Evolutionary conservation across 2,113 vertebrate genomes (phyloP), one percentile per base, ranked within the genome.

Genomic region (Charadrius vociferus): DNA sequence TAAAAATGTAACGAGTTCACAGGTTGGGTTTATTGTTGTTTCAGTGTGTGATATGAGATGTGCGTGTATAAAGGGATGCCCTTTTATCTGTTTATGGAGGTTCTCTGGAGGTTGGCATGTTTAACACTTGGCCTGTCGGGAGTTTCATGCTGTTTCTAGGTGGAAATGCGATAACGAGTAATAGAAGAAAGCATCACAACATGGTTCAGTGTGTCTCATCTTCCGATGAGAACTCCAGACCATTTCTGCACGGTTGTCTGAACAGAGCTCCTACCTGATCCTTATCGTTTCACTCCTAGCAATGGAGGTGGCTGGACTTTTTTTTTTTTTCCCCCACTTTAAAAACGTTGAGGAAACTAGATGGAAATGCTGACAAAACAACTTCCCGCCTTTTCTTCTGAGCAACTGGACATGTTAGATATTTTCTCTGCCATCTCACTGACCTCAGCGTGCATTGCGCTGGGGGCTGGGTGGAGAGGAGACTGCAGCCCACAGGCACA

Each of bases 361-460:
- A 72, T 63, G 45, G 71, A 78, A 96, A 88, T 39, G 83, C 65
- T 91, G 94, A 71, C 39, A 67, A 50, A 86, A 36, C 56, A 90
- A 7, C 34, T 68, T 70, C 32, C 72, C 73, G 67, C 41, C n/a
- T 84, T 90, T 75, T 84, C 56, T 92, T 58, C 61, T 39, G 59
- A 86, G 72, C 43, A 55, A 41, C 53, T 59, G 72, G 56, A 72
- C 3, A 0, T 12, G 36, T 36, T 29, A 43, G 59, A 18, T 72
- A 50, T 24, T 49, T 90, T 39, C 41, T 50, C 49, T 59, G 7
- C 43, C 70, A 29, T 29, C 56, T 41, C 49, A 22, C 27, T 66
- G 29, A 43, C 49, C 43, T 71, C 72, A 22, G 34, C 0, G 1
- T 20, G 39, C 8, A 4, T 2, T 3, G 37, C 4, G 29, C 62